Evolutionary conservation across 2,113 vertebrate genomes (phyloP).

Genomic region (Eptesicus fuscus): DNA sequence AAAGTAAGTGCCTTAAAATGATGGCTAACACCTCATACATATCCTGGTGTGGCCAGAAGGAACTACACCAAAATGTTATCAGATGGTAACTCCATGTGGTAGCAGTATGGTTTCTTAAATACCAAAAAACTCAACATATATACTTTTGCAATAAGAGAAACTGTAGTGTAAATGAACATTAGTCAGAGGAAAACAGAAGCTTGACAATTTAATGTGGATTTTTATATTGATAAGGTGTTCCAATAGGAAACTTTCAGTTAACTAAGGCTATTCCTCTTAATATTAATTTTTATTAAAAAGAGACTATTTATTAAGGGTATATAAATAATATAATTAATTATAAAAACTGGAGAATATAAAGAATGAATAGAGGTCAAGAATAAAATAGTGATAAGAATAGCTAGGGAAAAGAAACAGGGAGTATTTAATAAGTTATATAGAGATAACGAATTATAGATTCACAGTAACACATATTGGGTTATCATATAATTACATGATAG

Average conservation of each 20-base stretch:
- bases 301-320: not conserved
- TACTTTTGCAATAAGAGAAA: slow-evolving; percentile 11
- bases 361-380: not conserved
- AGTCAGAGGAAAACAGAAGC: not conserved
- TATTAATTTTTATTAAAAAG: not conserved
- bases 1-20: slow-evolving; percentile 5
- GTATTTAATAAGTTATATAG: not conserved
- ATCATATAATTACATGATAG: not conserved
- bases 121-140: not conserved
- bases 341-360: not conserved
- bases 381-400: not conserved
- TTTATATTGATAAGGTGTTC: not conserved
- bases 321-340: not conserved
- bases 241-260: not conserved
- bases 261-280: not conserved
- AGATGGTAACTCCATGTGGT: not conserved
- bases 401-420: not conserved
- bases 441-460: not conserved
- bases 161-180: not conserved
- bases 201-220: not conserved
- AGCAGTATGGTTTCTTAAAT: slow-evolving; percentile 30
- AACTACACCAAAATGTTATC: not conserved
- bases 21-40: not conserved
- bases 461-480: not conserved
- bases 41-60: not conserved